Percentiles rank a stretch among this genome's conserved stretches.
Evolutionary conservation across 2,113 vertebrate genomes (phyloP).

Genomic region (Paradoxurus hermaphroditus): DNA sequence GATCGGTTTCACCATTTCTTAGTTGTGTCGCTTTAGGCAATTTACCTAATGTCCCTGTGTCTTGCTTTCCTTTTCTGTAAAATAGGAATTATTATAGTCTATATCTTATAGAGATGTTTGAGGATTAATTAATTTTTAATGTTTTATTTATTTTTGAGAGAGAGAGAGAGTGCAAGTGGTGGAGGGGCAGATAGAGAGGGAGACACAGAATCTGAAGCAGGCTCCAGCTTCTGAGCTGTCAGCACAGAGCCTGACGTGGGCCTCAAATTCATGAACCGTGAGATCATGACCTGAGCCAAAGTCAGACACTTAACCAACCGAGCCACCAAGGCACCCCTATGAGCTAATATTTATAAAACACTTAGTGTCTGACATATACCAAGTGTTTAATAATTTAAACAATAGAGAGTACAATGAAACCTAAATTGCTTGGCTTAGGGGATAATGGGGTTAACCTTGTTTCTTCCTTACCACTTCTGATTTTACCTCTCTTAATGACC

Average conservation of each 20-base stretch:
- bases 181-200: too few relatives aligned
- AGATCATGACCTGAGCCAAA: too few relatives aligned
- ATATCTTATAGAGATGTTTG: not conserved
- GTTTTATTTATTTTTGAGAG: too few relatives aligned
- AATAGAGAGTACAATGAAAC: not conserved
- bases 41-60: not conserved
- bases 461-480: not conserved
- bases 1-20: not conserved
- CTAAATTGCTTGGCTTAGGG: not conserved
- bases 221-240: too few relatives aligned
- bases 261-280: too few relatives aligned
- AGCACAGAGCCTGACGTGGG: too few relatives aligned
- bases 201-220: too few relatives aligned
- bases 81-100: not conserved
- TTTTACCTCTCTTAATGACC: not conserved
- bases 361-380: not conserved
- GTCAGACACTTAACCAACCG: too few relatives aligned
- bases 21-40: not conserved
- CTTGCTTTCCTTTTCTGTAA: conserved; percentile 42
- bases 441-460: not conserved
- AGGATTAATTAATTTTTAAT: not conserved
- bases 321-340: not conserved
- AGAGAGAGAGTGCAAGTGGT: too few relatives aligned
- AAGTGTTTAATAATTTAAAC: not conserved
- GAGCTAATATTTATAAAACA: conserved; percentile 4